Evolutionary conservation across 2,113 vertebrate species (phyloP).

Genomic region (Heteronetta atricapilla): DNA sequence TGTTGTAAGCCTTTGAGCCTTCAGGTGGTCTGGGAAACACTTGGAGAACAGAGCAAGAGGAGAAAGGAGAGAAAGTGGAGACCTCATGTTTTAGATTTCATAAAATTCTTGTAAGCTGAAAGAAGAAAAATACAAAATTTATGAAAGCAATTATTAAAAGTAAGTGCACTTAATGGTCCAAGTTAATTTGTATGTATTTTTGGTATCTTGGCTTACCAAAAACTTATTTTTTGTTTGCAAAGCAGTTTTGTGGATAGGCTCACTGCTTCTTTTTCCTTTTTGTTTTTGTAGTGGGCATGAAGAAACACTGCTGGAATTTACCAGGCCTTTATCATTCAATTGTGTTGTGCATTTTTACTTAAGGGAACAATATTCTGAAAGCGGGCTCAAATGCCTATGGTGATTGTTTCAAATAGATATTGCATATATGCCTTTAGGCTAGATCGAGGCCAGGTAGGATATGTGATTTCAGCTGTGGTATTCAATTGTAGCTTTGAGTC

Average conservation of each 20-base stretch:
- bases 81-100: neutral
- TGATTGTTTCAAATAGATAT: neutral
- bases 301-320: neutral
- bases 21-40: neutral
- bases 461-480: constrained; percentile 10
- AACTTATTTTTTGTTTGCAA: neutral
- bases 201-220: neutral
- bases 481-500: constrained; percentile 1
- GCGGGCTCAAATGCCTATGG: neutral
- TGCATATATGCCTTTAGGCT: neutral
- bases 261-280: neutral
- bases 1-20: neutral
- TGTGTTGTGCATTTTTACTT: neutral
- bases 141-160: neutral
- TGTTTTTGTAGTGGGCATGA: neutral
- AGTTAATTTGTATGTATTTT: neutral
- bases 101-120: neutral
- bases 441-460: neutral
- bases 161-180: neutral
- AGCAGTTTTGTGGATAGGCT: neutral
- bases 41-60: neutral
- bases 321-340: neutral
- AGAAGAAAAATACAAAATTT: neutral
- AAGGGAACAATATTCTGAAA: neutral
- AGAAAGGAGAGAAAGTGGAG: neutral